Percentiles rank a stretch among this genome's conserved stretches.
These are phyloP conservation scores for Aleiodes sp. DNA, from an alignment of 1,140 invertebrate genomes.

Conservation along the genomic window DNA sequence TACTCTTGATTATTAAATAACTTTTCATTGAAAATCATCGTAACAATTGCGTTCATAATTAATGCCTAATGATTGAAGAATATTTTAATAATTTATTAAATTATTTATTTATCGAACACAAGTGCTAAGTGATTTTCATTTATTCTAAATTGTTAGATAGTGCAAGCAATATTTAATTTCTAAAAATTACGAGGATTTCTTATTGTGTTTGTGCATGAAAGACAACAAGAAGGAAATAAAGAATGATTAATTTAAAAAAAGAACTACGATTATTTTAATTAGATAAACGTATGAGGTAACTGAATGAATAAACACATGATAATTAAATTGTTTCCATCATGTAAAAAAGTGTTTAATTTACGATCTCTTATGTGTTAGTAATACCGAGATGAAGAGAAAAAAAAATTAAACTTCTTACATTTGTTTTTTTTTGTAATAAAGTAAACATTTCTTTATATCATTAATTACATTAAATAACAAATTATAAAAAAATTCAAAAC, in stretches of 20 bases:
- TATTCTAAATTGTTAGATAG: background rate
- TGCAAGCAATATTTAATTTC: background rate
- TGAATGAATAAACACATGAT: constrained; percentile 38
- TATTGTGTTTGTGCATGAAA: too few relatives aligned
- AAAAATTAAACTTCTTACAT: constrained; percentile 62
- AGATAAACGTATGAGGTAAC: constrained; percentile 14
- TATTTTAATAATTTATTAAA: too few relatives aligned
- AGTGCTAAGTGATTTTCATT: constrained; percentile 28
- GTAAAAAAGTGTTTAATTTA: constrained; percentile 63
- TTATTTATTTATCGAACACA: background rate
- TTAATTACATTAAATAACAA: constrained; percentile 66
- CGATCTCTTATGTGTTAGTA: constrained; percentile 60
- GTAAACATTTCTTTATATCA: constrained; percentile 61
- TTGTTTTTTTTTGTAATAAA: constrained; percentile 50
- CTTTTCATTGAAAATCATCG: constrained; percentile 24
- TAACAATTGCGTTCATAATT: constrained; percentile 31
- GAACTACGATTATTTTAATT: too few relatives aligned
- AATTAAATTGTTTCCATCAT: background rate
- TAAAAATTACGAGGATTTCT: too few relatives aligned
- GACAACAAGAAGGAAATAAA: too few relatives aligned
- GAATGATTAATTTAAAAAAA: too few relatives aligned
- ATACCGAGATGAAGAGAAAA: too few relatives aligned
- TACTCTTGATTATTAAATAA: background rate
- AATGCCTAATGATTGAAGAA: too few relatives aligned
- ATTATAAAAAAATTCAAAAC: constrained; percentile 59